A percentile compares a stretch with the other conserved stretches of the same genome.
Evolutionary conservation across 2,888 invertebrate genomes (phyloP).

Genomic region (Xiphydria camelus): DNA sequence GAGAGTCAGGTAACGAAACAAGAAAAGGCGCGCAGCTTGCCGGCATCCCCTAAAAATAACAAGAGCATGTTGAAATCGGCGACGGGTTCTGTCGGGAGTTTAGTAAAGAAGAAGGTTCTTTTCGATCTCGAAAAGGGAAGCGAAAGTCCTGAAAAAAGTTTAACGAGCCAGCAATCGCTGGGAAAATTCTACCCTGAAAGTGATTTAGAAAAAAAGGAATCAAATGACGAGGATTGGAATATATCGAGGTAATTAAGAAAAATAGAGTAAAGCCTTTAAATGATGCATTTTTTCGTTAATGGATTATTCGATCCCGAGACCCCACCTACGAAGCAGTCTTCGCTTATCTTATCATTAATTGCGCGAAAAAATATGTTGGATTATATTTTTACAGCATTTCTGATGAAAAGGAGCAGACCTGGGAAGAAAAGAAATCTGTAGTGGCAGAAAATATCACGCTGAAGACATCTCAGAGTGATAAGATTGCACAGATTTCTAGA

Average conservation of each 20-base stretch:
- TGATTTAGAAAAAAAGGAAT: conserved; percentile 41
- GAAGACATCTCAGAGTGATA: conserved; percentile 61
- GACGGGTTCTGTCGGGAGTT: conserved; percentile 61
- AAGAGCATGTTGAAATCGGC: conserved; percentile 65
- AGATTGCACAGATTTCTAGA: conserved; percentile 62
- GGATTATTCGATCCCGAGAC: no score
- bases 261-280: not conserved
- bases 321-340: no score
- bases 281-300: no score
- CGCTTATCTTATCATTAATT: no score
- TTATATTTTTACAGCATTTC: conserved; percentile 55
- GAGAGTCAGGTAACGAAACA: conserved; percentile 22
- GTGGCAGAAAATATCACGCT: conserved; percentile 51
- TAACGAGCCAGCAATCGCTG: conserved; percentile 12
- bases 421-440: conserved; percentile 21
- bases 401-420: conserved; percentile 54
- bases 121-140: conserved; percentile 63
- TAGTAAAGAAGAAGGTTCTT: conserved; percentile 67
- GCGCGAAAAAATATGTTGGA: not conserved
- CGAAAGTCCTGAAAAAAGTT: conserved; percentile 14
- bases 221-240: conserved; percentile 62
- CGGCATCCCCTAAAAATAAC: conserved; percentile 45
- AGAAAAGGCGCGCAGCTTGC: conserved; percentile 22
- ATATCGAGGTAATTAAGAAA: conserved; percentile 60
- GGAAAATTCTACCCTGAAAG: conserved; percentile 21